Percentiles rank a stretch among this genome's conserved stretches.
Conservation (phyloP, 2,113 vertebrate species). For the Strix uralensis region DNA sequence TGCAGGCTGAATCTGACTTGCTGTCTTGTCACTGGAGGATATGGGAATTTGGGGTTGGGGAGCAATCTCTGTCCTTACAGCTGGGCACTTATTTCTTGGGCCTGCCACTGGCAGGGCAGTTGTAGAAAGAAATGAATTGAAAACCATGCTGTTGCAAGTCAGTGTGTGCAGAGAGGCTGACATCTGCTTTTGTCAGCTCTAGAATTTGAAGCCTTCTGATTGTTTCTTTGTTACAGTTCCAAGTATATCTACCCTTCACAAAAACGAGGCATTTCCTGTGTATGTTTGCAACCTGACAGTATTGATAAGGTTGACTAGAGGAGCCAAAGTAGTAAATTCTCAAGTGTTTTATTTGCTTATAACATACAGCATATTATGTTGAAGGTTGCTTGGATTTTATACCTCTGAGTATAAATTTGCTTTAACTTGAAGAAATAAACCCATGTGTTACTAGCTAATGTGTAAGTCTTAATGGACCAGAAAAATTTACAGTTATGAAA, state of each 20-base stretch:
- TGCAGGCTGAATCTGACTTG: not conserved
- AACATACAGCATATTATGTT: not conserved
- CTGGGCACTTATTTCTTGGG: not conserved
- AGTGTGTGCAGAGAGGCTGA: not conserved
- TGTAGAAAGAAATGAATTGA: not conserved
- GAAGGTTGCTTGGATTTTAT: not conserved
- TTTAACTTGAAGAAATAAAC: not conserved
- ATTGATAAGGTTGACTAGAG: not conserved
- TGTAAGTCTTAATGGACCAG: not conserved
- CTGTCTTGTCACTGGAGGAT: not conserved
- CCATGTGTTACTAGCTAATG: not conserved
- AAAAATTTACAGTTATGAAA: not conserved
- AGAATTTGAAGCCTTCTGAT: not conserved
- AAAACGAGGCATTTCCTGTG: not conserved
- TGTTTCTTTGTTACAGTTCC: not conserved
- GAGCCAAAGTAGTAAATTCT: not conserved
- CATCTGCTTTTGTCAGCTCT: not conserved
- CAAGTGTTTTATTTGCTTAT: not conserved
- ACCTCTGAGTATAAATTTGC: not conserved
- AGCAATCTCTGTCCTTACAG: not conserved
- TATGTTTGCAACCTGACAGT: not conserved
- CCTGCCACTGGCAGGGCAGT: not conserved
- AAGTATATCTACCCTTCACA: not conserved
- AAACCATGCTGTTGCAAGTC: not conserved
- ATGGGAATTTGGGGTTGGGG: rapidly evolving